Evolutionary conservation across 2,888 invertebrate species (phyloP).

Genomic region (Nebria brevicollis): DNA sequence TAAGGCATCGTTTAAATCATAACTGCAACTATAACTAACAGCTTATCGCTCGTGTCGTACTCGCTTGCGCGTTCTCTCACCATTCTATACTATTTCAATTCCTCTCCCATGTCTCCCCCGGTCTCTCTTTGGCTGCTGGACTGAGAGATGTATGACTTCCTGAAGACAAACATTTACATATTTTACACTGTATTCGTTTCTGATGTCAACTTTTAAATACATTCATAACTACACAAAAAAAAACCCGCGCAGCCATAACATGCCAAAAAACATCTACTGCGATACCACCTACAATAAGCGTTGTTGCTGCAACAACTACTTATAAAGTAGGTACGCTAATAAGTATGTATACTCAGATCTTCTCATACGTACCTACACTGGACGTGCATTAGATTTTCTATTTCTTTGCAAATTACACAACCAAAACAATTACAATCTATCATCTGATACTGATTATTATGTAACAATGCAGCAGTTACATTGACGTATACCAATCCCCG

Average conservation of each 20-base stretch:
- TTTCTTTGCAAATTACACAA: background rate
- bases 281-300: too few relatives aligned
- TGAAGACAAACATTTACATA: background rate
- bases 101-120: constrained; percentile 42
- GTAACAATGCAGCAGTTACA: background rate
- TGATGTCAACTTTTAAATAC: background rate
- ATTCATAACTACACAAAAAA: too few relatives aligned
- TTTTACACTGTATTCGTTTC: background rate
- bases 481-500: too few relatives aligned
- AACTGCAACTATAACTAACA: constrained; percentile 66
- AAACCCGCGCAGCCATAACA: too few relatives aligned
- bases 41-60: constrained; percentile 55
- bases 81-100: constrained; percentile 13
- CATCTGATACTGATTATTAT: background rate
- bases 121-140: background rate
- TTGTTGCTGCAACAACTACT: too few relatives aligned
- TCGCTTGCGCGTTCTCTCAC: constrained; percentile 38
- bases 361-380: too few relatives aligned
- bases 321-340: too few relatives aligned
- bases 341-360: too few relatives aligned
- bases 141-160: background rate
- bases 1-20: constrained; percentile 71
- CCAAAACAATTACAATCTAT: background rate
- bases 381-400: too few relatives aligned
- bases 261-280: too few relatives aligned